Evolutionary conservation across 2,888 invertebrate genomes (phyloP).

Genomic region (Thyatira batis): DNA sequence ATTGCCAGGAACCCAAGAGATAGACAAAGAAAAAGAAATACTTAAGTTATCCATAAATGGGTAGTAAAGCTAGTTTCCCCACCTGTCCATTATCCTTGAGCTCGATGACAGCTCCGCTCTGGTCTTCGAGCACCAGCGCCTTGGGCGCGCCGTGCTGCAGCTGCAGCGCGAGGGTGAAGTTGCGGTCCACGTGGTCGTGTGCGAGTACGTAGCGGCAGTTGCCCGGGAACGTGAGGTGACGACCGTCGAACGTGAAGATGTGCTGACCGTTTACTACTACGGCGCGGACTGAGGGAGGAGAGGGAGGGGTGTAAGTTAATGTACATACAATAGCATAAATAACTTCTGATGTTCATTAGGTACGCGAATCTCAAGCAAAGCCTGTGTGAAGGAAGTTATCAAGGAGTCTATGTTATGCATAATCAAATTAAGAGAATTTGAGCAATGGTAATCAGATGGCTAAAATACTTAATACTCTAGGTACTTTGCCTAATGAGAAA

Average conservation of each 20-base stretch:
- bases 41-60: too few relatives aligned
- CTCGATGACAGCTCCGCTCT: conserved; percentile 84
- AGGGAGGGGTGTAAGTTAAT: neutral
- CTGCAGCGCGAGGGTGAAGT: conserved; percentile 91
- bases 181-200: conserved; percentile 91
- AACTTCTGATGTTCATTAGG: neutral
- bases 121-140: conserved; percentile 86
- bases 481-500: too few relatives aligned
- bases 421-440: too few relatives aligned
- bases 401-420: too few relatives aligned
- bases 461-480: too few relatives aligned
- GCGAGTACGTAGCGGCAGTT: conserved; percentile 92
- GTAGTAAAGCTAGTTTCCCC: conserved; percentile 26
- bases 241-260: conserved; percentile 94
- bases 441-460: too few relatives aligned
- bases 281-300: conserved; percentile 82
- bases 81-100: conserved; percentile 85
- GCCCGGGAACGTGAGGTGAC: conserved; percentile 90
- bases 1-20: too few relatives aligned
- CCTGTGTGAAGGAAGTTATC: too few relatives aligned
- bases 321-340: neutral
- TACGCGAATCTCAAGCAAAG: too few relatives aligned
- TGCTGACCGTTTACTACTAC: conserved; percentile 90
- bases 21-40: too few relatives aligned
- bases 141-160: conserved; percentile 86